These are phyloP conservation scores for Fragum sueziense DNA, from an alignment of 2,888 invertebrate species.

Conservation along the genomic window DNA sequence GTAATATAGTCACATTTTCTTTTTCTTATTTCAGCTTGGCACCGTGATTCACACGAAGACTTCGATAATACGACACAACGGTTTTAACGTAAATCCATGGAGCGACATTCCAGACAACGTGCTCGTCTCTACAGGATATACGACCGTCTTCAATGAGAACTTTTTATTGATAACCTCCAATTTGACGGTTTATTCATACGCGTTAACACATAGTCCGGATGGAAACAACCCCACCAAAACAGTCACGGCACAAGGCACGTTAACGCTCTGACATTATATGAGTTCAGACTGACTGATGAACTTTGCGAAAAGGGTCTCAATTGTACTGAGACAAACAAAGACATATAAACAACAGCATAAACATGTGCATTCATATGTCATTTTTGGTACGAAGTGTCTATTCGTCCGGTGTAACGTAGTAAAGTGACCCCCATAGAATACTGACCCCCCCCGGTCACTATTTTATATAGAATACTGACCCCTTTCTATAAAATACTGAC, in stretches of 20 bases:
- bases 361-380: too few relatives aligned
- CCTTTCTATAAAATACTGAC: too few relatives aligned
- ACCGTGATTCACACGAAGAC: neutral
- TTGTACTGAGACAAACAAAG: too few relatives aligned
- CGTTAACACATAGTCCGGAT: slow-evolving; percentile 17
- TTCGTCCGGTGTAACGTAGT: too few relatives aligned
- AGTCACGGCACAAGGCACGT: neutral
- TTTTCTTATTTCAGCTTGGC: neutral
- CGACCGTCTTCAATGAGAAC: neutral
- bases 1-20: too few relatives aligned
- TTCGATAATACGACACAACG: slow-evolving; percentile 15
- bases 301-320: too few relatives aligned
- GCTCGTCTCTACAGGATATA: slow-evolving; percentile 27
- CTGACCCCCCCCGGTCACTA: too few relatives aligned
- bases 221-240: slow-evolving; percentile 27
- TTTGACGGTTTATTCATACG: slow-evolving; percentile 34
- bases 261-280: neutral
- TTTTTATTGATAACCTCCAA: slow-evolving; percentile 14
- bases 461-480: too few relatives aligned
- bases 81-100: slow-evolving; percentile 45
- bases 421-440: too few relatives aligned
- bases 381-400: too few relatives aligned
- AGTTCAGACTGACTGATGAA: too few relatives aligned
- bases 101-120: slow-evolving; percentile 33
- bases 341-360: too few relatives aligned